Evolutionary conservation across 2,888 invertebrate species (phyloP), one percentile per base, ranked within the genome.

Genomic region (Keiferia lycopersicella): DNA sequence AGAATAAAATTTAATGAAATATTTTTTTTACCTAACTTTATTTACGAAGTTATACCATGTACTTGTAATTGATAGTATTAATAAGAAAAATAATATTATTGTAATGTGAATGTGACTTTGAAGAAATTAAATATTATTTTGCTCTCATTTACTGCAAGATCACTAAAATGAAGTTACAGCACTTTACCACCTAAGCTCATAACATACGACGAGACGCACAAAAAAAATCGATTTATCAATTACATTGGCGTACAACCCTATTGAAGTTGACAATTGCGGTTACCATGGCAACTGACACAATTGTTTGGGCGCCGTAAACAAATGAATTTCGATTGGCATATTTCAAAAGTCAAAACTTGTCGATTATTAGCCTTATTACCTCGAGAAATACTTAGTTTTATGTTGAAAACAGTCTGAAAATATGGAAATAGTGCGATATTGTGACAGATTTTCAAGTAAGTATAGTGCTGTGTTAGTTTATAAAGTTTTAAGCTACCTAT

Each of bases 251-350:
- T 59, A 0, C 61, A 61, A 1, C 61, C 16, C 61, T 79, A 77
- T 78, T 83, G 78, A 66, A 79, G 86, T 84, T 87, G 88, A 80
- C 87, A 83, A 73, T 67, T 64, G 61, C 65, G 34, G 87, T 90
- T 79, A 69, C 78, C 80, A 88, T 88, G 77, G 79, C 71, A 81
- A 90, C 88, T 62, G 71, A 66, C 76, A 76, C 71, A 69, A 62
- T 81, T 90, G 88, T 88, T 91, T 86, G 70, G 80, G 78, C 76
- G 76, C 74, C 77, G 86, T 89, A 90, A 90, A 91, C 91, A 91
- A 91, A 88, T 87, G 90, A 91, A 85, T 74, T 77, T 77, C 84
- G 84, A 76, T 75, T 74, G 76, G 72, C 77, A 75, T 74, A 77
- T 74, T 41, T 41, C 41, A 41, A 41, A 41, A 41, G 41, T 76